Base-by-base conservation (phyloP, 2,888 invertebrate species). In the Cephus rjabovi region DNA sequence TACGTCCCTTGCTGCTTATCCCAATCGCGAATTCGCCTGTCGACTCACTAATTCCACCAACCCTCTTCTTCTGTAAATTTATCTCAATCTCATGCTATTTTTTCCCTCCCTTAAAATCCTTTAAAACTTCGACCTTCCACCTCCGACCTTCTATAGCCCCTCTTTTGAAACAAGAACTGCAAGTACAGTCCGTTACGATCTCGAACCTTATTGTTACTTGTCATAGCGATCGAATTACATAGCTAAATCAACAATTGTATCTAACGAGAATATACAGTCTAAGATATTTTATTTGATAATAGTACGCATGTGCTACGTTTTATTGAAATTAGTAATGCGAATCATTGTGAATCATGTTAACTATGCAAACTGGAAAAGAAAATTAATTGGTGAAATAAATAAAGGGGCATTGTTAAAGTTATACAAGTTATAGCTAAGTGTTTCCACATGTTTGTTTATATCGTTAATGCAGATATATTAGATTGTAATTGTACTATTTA, bases 351-450 rank as follows among this genome's bases (percentile, higher is more conserved):
- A 86, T 82, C 79, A 80, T 86, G 84, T 86, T 83, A 82, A 80
- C 76, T 73, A 79, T 81, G 79, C 79, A 82, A 79, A 75, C 74
- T 82, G 75, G 75, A 82, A 78, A 79, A 78, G 78, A 77, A 80
- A 83, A 80, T 82, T 82, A 80, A 84, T 82, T 83, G 82, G 84
- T 86, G 83, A 86, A 83, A 83, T 84, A 82, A 88, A 89, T 88
- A 90, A 90, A 89, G 87, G 87, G 88, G 87, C 89, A 90, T 90
- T 90, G 89, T 89, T 90, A 87, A 89, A 89, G 89, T 90, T 90
- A 89, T 79, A 84, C 81, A 83, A 80, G 85, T 85, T 86, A 81
- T 83, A 85, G 84, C 83, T 84, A 83, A 86, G 86, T 86, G 83
- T 88, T 83, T 85, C 81, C 85, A 86, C 82, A 82, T 84, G 82